phyloP scores from a whole-genome alignment of 2,888 invertebrate genomes.

The Pegoplata infirma region DNA sequence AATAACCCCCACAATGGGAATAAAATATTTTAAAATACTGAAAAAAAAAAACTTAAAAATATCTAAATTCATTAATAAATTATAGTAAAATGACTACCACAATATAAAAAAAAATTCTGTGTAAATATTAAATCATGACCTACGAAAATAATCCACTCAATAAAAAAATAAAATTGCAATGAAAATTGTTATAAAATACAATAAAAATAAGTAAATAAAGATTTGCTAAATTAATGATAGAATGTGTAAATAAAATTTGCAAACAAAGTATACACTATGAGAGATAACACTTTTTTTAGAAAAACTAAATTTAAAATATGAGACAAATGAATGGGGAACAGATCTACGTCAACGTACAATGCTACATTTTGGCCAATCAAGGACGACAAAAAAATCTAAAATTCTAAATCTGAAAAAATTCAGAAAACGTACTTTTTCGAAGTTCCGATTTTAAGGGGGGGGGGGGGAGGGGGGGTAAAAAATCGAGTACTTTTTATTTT shows the following conservation, averaged over 20 bases:
- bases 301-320: conserved; percentile 9
- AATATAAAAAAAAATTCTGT: conserved; percentile 11
- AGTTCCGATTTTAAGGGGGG: no score
- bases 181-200: conserved; percentile 27
- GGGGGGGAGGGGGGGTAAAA: no score
- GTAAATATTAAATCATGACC: conserved; percentile 53
- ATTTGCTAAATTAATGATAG: conserved; percentile 13
- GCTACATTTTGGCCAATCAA: no score
- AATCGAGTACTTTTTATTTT: no score
- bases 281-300: conserved; percentile 12
- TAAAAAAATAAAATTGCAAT: conserved; percentile 24
- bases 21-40: background rate
- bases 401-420: no score
- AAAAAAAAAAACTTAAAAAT: conserved; percentile 5
- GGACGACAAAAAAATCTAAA: no score
- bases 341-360: no score
- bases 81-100: conserved; percentile 48
- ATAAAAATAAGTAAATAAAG: conserved; percentile 24
- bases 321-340: background rate
- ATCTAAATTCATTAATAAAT: conserved; percentile 14
- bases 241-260: background rate
- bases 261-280: background rate
- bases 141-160: conserved; percentile 43
- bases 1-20: background rate
- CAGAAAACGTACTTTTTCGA: no score